phyloP scores from a whole-genome alignment of 2,888 invertebrate genomes.

The Sarcophaga variegata region DNA sequence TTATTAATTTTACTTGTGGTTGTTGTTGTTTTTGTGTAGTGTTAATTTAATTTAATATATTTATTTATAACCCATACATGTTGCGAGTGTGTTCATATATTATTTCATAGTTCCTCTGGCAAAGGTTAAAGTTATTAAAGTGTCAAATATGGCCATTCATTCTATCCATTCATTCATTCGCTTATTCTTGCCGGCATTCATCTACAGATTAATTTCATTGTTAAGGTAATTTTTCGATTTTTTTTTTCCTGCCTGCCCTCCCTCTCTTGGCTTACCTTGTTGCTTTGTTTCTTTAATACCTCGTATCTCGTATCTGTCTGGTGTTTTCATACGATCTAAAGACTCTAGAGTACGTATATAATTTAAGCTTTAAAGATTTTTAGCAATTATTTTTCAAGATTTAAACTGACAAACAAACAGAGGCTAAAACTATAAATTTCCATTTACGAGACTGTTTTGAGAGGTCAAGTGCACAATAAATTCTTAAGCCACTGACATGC shows the following conservation, averaged over 20 bases:
- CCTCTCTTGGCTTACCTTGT: background rate
- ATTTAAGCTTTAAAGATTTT: conserved; percentile 28
- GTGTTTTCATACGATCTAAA: background rate
- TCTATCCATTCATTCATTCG: conserved; percentile 55
- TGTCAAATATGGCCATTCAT: conserved; percentile 63
- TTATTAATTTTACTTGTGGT: background rate
- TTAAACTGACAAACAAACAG: background rate
- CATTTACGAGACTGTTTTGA: background rate
- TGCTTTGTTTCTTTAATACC: background rate
- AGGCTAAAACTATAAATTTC: background rate
- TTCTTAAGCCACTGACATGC: background rate
- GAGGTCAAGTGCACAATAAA: background rate
- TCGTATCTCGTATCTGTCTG: background rate
- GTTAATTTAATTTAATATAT: background rate
- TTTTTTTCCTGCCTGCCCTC: background rate
- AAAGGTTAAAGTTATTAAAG: conserved; percentile 69
- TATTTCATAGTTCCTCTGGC: conserved; percentile 16
- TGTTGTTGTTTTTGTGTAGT: background rate
- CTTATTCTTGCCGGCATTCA: conserved; percentile 41
- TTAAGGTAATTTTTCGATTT: conserved; percentile 39
- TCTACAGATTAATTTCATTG: conserved; percentile 28
- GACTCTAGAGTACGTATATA: background rate
- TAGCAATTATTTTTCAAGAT: conserved; percentile 32
- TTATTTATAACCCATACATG: background rate
- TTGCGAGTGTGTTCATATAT: background rate